Conservation (phyloP, 1,140 invertebrate genomes). For the Pseudomyrmex concolor region DNA sequence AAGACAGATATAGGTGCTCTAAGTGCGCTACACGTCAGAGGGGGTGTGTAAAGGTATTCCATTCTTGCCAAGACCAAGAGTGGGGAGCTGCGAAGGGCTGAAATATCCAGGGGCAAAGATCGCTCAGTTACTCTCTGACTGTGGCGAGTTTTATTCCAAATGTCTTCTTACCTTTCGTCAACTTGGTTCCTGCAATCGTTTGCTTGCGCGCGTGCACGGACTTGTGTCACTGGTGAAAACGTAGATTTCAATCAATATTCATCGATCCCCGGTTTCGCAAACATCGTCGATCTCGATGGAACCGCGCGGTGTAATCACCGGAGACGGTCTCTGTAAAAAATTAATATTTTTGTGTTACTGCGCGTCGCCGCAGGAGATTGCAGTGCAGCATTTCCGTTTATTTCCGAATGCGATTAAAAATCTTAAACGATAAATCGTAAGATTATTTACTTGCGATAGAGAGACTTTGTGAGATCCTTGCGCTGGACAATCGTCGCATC, state of each 20-base stretch:
- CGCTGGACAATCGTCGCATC: neutral
- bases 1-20: slow-evolving; percentile 22
- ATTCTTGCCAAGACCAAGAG: slow-evolving; percentile 61
- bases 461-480: neutral
- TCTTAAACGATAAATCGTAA: neutral
- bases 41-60: slow-evolving; percentile 69
- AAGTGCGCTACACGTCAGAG: slow-evolving; percentile 39
- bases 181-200: too few species aligned
- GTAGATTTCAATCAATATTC: slow-evolving; percentile 15
- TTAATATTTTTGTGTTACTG: neutral
- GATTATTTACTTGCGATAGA: neutral
- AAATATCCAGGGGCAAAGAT: slow-evolving; percentile 82
- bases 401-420: too few species aligned
- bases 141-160: slow-evolving; percentile 65
- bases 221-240: slow-evolving; percentile 1
- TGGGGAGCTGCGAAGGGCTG: slow-evolving; percentile 80
- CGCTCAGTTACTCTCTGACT: slow-evolving; percentile 80
- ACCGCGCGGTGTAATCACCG: neutral
- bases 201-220: neutral
- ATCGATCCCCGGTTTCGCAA: neutral
- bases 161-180: slow-evolving; percentile 13
- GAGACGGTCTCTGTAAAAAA: neutral
- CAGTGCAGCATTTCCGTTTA: neutral
- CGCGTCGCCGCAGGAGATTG: neutral
- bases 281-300: neutral